Base-by-base conservation (phyloP, 2,888 invertebrate genomes). In the Oasisia sp. region DNA sequence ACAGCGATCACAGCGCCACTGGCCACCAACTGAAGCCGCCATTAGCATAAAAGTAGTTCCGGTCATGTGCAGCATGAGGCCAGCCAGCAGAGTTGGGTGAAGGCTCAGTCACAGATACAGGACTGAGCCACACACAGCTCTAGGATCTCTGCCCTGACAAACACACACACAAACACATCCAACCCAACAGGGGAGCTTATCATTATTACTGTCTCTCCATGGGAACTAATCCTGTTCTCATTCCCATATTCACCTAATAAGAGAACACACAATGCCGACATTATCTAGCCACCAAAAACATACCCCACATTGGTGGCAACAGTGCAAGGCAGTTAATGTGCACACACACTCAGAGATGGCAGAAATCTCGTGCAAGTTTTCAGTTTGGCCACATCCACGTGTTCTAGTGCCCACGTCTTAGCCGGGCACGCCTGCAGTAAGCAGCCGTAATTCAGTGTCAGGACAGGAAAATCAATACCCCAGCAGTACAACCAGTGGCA, bases 21-120 rank as follows among this genome's bases (percentile, higher is more conserved):
- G n/a, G 74, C 74, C 74, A 74, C 74, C 27, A 19, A 74, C 27
- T 74, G 74, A 74, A 7, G 74, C 74, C 74, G 74, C 74, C 74
- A 74, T 74, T 74, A 74, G 74, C 74, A 74, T 74, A 74, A 74
- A 74, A 74, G 74, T 74, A 74, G 74, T 74, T 74, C 74, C 74
- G 27, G 74, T 27, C 74, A 74, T 74, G 74, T 74, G 74, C 74
- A 74, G 74, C 74, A 74, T 74, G 74, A 74, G 74, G 74, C 74
- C 19, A 74, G 27, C 74, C 19, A 74, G 27, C 74, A 14, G 74
- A 74, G 74, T 74, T 74, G 19, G 27, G 74, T 74, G 74, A 27
- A 50, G 50, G 14, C 50, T 50, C 50, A 50, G 74, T 56, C 56
- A 56, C 2, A 56, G 56, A 56, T 7, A 74, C 27, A 74, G n/a